Base-by-base conservation (phyloP, 37 sponge, comb jelly and placozoan species). In the Amphimedon queenslandica region DNA sequence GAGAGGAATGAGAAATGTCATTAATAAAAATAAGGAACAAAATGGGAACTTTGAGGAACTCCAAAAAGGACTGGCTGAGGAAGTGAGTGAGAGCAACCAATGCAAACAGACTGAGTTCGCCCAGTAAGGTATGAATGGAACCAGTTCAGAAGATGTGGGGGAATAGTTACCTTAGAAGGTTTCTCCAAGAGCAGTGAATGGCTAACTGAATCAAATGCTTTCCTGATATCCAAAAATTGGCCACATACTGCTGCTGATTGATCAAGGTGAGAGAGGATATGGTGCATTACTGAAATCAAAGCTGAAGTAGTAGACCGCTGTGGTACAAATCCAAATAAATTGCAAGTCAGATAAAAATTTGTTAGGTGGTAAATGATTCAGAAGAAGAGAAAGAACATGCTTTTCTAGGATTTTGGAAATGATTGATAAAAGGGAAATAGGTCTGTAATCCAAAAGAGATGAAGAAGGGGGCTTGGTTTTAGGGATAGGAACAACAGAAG, bases 201-300 rank as follows among this genome's bases (percentile, higher is more conserved):
- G 13, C 13, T 8, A 47, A 47, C 51, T 47, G 51, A 47, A n/a
- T 60, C 61, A n/a, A 60, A 60, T 60, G 61, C 61, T 60, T 60
- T 60, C 23, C 27, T 11, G 28, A 25, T 6, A n/a, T 60, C 61
- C 5, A 60, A 60, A 24, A 60, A 60, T n/a, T n/a, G 24, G 5
- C 24, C 23, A 60, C 61, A 60, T 5, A 60, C 27, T 6, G 5
- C 23, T 5, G 8, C 21, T n/a, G 5, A 5, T 6, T 11, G 28
- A 60, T 60, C 61, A 25, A 60, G 61, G 5, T 25, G 5, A 24
- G 21, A 5, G 21, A n/a, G 61, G 24, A 13, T n/a, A 24, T 11
- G 5, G 27, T 11, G 27, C 23, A 60, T 6, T 11, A n/a, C 21
- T 11, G 61, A 60, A 6, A 60, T n/a, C 5, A 60, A n/a, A 60